phyloP scores from a whole-genome alignment of 1,140 invertebrate genomes.

The Drosophila trapezifrons region DNA sequence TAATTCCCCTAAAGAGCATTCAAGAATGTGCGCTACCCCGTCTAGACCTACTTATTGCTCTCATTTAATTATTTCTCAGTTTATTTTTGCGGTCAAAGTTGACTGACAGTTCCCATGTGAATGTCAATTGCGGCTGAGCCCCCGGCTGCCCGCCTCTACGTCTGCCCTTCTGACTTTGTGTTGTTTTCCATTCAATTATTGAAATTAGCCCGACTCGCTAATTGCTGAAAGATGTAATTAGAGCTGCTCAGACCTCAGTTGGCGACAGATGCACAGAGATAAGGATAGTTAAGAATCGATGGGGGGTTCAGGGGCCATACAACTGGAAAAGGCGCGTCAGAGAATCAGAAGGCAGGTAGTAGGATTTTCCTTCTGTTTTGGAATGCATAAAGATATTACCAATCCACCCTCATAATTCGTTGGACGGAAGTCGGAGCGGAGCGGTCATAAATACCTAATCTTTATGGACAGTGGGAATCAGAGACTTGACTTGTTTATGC shows the following conservation, averaged over 20 bases:
- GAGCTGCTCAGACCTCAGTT: conserved; percentile 17
- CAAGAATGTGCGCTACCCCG: not conserved
- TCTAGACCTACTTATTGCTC: conserved; percentile 26
- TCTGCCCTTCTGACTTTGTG: conserved; percentile 31
- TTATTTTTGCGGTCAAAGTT: conserved; percentile 74
- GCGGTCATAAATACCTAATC: conserved; percentile 48
- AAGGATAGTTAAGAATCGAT: conserved; percentile 17
- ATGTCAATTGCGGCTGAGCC: conserved; percentile 53
- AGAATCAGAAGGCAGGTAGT: conserved; percentile 22
- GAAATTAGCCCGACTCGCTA: conserved; percentile 55
- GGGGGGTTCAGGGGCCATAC: conserved; percentile 4
- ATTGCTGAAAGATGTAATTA: conserved; percentile 49
- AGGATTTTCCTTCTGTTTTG: conserved; percentile 19
- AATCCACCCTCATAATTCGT: conserved; percentile 42
- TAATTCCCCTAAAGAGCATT: conserved; percentile 4
- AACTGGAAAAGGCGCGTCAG: conserved; percentile 1
- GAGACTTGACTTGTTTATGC: conserved; percentile 52
- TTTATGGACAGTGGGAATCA: conserved; percentile 51
- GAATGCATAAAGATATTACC: conserved; percentile 41
- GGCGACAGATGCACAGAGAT: conserved; percentile 33
- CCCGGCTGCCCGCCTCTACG: not conserved
- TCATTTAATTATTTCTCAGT: conserved; percentile 6
- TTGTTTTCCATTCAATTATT: conserved; percentile 69
- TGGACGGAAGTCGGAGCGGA: conserved; percentile 38
- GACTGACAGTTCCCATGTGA: conserved; percentile 63